Evolutionary conservation across 2,888 invertebrate genomes (phyloP).

Genomic region (Ophraella communa): DNA sequence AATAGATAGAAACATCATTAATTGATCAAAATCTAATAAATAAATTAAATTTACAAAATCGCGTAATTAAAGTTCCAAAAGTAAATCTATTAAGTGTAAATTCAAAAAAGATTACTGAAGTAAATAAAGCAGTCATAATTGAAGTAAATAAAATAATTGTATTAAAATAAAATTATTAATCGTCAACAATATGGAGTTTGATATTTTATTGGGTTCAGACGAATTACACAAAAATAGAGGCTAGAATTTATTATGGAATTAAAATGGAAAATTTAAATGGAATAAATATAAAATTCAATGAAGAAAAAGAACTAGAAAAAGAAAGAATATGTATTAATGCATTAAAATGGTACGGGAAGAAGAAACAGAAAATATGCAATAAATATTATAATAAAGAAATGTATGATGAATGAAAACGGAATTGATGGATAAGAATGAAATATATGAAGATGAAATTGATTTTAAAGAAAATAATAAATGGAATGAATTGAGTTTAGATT

Average conservation of each 20-base stretch:
- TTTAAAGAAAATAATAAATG: neutral
- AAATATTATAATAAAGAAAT: neutral
- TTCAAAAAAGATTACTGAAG: neutral
- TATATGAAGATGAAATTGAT: neutral
- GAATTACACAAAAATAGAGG: neutral
- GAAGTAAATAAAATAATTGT: too few species aligned
- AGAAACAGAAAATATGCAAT: neutral
- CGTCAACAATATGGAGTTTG: neutral
- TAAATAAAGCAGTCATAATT: too few species aligned
- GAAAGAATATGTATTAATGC: neutral
- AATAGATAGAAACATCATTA: neutral
- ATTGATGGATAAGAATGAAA: neutral
- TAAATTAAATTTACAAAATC: neutral
- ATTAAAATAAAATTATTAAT: constrained; percentile 1
- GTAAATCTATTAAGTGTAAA: neutral
- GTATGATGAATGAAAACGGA: neutral
- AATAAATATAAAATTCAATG: neutral
- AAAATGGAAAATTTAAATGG: neutral
- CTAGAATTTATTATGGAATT: constrained; percentile 3
- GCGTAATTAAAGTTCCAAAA: neutral
- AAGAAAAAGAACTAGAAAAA: neutral
- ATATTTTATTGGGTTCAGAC: constrained; percentile 3
- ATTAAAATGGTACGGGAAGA: neutral
- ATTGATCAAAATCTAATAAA: neutral
- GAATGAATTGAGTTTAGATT: neutral